Base-by-base conservation (phyloP, 2,888 invertebrate genomes). In the Amiota mariae region DNA sequence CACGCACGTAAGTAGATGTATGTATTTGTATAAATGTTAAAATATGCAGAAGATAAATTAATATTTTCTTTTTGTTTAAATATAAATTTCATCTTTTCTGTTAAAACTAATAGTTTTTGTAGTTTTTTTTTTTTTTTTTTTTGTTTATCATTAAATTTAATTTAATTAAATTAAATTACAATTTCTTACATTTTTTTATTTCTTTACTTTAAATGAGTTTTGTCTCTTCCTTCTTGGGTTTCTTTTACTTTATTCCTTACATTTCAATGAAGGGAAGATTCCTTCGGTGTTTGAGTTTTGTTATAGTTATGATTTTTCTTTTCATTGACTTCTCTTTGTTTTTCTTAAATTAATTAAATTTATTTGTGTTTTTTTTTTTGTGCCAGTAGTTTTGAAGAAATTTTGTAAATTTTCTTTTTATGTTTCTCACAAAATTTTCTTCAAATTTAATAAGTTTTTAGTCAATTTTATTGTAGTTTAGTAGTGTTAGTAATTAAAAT, bases 311-410 rank as follows among this genome's bases (percentile, higher is more conserved):
- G 1, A 6, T 6, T 36, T 6, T 36, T 2, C 1, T 24, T 2
- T 24, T 24, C 24, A 1, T 24, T 36, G 36, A 6, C 36, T 2
- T 36, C 36, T 36, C 36, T 36, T 36, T 36, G 36, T 36, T 36
- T 36, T 36, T 6, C 36, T 36, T 6, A 3, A 24, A 24, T 73
- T 64, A 73, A 59, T 73, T 74, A n/a, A n/a, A 71, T 72, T 73
- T 79, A 18, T 78, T 73, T 73, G 47, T 66, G n/a, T n/a, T n/a
- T n/a, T n/a, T n/a, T n/a, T 70, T 74, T 66, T 74, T 73, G 70
- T 77, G 77, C 74, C 74, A 73, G 71, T 77, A 74, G 71, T 76
- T 76, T n/a, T 74, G 67, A 64, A 74, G 73, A 78, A 78, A 70
- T 74, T 73, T 73, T 57, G 66, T 8, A 66, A 72, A 73, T 59